phyloP scores from a whole-genome alignment of 2,888 invertebrate genomes.

The Hipparchia sbordonii region DNA sequence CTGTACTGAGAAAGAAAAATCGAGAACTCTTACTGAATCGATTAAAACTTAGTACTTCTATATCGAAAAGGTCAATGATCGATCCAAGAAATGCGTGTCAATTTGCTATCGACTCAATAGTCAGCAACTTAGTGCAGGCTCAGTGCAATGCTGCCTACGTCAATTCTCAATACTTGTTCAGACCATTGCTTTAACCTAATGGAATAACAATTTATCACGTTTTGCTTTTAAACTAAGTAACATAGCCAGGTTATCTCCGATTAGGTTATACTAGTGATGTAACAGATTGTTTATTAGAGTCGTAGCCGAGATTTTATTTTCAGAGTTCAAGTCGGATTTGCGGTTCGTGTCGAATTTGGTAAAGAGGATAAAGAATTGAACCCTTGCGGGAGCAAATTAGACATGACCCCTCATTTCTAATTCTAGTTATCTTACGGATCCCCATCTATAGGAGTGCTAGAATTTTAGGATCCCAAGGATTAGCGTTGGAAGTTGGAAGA shows the following conservation, averaged over 20 bases:
- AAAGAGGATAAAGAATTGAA: too few species aligned
- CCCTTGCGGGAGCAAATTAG: too few species aligned
- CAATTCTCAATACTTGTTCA: conserved; percentile 32
- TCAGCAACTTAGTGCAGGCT: background rate
- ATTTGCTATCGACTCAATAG: conserved; percentile 15
- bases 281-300: background rate
- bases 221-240: conserved; percentile 62
- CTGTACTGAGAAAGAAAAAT: background rate
- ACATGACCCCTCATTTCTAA: too few species aligned
- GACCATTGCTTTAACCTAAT: conserved; percentile 39
- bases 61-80: conserved; percentile 10
- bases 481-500: too few species aligned
- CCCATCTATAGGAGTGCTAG: too few species aligned
- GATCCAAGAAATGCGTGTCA: conserved; percentile 8
- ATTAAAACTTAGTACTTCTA: background rate
- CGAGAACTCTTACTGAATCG: background rate
- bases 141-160: conserved; percentile 29
- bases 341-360: too few species aligned
- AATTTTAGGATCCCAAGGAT: too few species aligned
- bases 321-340: background rate
- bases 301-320: background rate
- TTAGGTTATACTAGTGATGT: conserved; percentile 56
- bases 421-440: too few species aligned
- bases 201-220: conserved; percentile 46
- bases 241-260: conserved; percentile 51